Evolutionary conservation across 2,113 vertebrate genomes (phyloP).

Genomic region (Oreochromis tanganicae): DNA sequence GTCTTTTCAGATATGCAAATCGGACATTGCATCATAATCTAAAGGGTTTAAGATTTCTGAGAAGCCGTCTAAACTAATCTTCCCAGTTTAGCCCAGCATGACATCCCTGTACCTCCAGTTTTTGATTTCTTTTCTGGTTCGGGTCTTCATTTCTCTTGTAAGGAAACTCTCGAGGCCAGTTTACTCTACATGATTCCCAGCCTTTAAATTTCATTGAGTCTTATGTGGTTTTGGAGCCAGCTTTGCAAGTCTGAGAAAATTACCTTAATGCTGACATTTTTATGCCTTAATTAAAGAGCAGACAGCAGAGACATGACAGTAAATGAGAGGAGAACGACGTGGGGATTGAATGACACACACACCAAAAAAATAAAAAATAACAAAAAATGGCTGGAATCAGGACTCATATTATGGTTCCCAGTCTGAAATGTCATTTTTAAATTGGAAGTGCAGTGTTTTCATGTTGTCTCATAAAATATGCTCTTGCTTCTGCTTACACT

Average conservation of each 20-base stretch:
- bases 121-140: not conserved
- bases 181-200: not conserved
- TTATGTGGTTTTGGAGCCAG: not conserved
- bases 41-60: not conserved
- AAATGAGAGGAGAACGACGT: not conserved
- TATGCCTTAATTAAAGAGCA: not conserved
- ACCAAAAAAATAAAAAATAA: not conserved
- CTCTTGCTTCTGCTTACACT: not conserved
- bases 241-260: not conserved
- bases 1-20: slow-evolving; percentile 1
- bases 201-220: not conserved
- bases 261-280: not conserved
- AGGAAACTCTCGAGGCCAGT: not conserved
- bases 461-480: not conserved
- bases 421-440: not conserved
- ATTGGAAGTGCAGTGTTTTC: not conserved
- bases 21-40: not conserved
- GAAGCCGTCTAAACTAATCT: not conserved
- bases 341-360: not conserved
- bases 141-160: not conserved
- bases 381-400: not conserved
- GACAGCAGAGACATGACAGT: not conserved
- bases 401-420: not conserved
- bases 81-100: not conserved
- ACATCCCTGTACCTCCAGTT: not conserved